These are phyloP conservation scores for Athene cunicularia DNA, from an alignment of 2,113 vertebrate genomes.

Conservation along the genomic window DNA sequence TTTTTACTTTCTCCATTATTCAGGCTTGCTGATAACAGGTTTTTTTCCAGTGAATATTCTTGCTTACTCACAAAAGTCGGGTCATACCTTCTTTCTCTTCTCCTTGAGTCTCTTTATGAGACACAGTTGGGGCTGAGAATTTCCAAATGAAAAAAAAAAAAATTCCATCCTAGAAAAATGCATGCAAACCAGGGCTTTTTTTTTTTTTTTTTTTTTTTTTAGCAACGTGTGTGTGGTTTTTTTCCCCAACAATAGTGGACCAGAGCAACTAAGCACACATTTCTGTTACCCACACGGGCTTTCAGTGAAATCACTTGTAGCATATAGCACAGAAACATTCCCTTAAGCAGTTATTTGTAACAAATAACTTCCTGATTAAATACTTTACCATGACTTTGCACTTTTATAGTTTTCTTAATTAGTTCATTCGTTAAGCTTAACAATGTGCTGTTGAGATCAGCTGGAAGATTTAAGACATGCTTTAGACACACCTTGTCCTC, in stretches of 20 bases:
- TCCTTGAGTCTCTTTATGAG: neutral
- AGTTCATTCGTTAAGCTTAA: neutral
- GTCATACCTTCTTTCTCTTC: neutral
- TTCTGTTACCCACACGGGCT: neutral
- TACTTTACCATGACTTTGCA: neutral
- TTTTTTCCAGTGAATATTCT: neutral
- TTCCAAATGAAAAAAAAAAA: neutral
- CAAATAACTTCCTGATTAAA: neutral
- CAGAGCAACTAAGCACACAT: neutral
- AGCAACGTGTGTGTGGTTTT: neutral
- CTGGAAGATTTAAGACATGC: fast-evolving
- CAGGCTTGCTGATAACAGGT: neutral
- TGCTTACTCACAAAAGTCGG: neutral
- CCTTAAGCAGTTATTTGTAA: neutral
- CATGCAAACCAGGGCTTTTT: fast-evolving
- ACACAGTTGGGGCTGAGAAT: neutral
- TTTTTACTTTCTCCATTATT: neutral
- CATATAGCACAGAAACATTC: neutral
- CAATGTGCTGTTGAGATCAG: neutral
- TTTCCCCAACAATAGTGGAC: neutral
- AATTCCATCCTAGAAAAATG: neutral
- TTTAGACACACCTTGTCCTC: neutral
- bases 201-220: neutral
- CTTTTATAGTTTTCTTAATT: neutral
- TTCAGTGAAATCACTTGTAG: neutral